Evolutionary conservation across 92 coral and sea anemone genomes (phyloP).

Genomic region (Palythoa grandis): DNA sequence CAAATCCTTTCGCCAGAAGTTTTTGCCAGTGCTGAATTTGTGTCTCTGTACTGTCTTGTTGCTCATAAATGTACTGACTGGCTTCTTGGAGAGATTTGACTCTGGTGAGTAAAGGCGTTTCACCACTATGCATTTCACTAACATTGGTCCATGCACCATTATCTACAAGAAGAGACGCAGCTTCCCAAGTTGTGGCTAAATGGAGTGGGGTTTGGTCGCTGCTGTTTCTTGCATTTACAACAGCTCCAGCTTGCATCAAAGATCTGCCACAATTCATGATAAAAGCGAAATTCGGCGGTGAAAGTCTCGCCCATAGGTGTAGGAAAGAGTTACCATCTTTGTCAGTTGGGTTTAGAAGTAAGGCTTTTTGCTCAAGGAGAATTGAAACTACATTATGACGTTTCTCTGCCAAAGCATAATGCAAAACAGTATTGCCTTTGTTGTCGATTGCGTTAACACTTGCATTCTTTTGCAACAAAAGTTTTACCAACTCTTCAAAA

Average conservation of each 20-base stretch:
- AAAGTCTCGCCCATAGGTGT: constrained; percentile 34
- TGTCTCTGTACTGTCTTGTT: not conserved
- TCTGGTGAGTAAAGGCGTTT: constrained; percentile 28
- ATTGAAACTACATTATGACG: not conserved
- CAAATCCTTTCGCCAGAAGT: constrained; percentile 28
- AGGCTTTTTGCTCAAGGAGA: not conserved
- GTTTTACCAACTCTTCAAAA: not conserved
- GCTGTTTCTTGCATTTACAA: constrained; percentile 27
- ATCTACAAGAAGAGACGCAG: constrained; percentile 24
- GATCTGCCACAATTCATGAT: constrained; percentile 25
- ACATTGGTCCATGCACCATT: constrained; percentile 22
- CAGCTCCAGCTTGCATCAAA: constrained; percentile 25
- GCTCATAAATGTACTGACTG: constrained; percentile 2
- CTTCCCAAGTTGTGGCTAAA: constrained; percentile 28
- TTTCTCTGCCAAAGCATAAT: constrained; percentile 27
- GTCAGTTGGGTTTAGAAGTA: constrained; percentile 5
- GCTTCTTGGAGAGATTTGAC: constrained; percentile 24
- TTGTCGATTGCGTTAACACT: constrained; percentile 9
- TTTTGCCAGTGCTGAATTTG: constrained; percentile 34
- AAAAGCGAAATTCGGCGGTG: not conserved
- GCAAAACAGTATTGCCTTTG: constrained; percentile 29
- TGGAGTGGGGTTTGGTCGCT: constrained; percentile 38
- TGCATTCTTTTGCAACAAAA: constrained; percentile 12
- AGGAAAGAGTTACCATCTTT: constrained; percentile 32
- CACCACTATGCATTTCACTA: constrained; percentile 16